These are phyloP conservation scores for Cyanocitta stelleri DNA, from an alignment of 2,113 vertebrate genomes.

Conservation along the genomic window DNA sequence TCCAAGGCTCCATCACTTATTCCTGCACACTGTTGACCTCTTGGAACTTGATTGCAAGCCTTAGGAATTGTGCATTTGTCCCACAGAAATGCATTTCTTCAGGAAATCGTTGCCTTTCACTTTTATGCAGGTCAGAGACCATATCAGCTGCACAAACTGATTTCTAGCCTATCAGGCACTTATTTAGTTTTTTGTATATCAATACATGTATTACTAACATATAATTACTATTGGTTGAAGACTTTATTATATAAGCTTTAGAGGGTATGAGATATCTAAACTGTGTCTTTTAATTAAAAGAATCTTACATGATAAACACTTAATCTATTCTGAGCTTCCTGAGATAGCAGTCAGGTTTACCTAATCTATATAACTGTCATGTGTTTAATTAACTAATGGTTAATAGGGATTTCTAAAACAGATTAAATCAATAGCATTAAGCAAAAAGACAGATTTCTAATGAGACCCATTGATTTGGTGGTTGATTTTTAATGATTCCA, in stretches of 20 bases:
- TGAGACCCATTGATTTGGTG: constrained; percentile 49
- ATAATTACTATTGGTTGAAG: not conserved
- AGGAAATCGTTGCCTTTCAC: not conserved
- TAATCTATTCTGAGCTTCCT: constrained; percentile 34
- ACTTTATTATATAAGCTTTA: not conserved
- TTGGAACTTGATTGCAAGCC: not conserved
- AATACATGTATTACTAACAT: not conserved
- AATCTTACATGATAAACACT: constrained; percentile 26
- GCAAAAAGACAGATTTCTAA: constrained; percentile 61
- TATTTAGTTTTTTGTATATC: not conserved
- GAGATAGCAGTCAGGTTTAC: constrained; percentile 32
- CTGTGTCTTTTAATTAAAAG: constrained; percentile 40
- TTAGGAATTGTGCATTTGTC: not conserved
- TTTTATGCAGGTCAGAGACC: not conserved
- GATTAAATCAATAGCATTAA: constrained; percentile 54
- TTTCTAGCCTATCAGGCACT: not conserved
- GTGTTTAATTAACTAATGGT: constrained; percentile 57
- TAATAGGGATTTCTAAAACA: constrained; percentile 62
- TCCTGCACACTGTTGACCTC: not conserved
- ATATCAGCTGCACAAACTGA: not conserved
- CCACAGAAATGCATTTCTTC: not conserved
- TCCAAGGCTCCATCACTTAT: not conserved
- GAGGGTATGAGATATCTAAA: not conserved
- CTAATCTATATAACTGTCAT: constrained; percentile 50
- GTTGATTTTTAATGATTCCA: constrained; percentile 37